Conservation (phyloP, 2,797 vertebrate species). For the Danio kyathit region DNA sequence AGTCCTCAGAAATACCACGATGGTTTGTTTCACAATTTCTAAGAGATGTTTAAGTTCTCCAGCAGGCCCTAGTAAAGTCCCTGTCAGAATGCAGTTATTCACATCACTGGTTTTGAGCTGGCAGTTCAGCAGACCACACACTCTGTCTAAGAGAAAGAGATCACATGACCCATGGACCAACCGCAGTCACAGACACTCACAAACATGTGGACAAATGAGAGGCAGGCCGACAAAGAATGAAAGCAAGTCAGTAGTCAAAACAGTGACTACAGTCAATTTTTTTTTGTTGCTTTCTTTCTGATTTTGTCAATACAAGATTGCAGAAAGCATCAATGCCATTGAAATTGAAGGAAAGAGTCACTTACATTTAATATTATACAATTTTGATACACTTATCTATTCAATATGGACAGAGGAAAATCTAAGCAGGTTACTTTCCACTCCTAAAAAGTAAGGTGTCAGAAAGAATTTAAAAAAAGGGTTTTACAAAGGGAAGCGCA, state of each 20-base stretch:
- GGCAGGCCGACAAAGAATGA: conserved; percentile 30
- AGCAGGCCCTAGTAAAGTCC: conserved; percentile 6
- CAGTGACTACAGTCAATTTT: neutral
- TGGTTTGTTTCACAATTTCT: conserved; percentile 4
- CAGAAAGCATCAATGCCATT: neutral
- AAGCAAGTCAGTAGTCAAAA: conserved; percentile 3
- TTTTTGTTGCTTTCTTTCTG: neutral
- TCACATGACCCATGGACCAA: conserved; percentile 50
- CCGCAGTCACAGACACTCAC: conserved; percentile 27
- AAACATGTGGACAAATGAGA: conserved; percentile 36
- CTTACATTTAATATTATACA: neutral
- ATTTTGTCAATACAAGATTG: neutral
- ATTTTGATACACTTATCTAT: neutral
- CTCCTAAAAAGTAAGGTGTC: too few species aligned
- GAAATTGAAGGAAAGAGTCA: neutral
- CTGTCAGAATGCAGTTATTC: conserved; percentile 37
- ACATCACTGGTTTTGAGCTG: conserved; percentile 27
- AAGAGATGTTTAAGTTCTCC: neutral
- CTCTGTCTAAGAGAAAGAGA: conserved; percentile 6
- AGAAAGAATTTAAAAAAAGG: too few species aligned
- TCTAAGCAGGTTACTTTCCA: neutral
- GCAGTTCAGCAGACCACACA: conserved; percentile 42
- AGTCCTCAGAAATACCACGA: too few species aligned
- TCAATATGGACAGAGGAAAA: neutral
- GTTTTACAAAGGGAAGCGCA: too few species aligned